phyloP scores from a whole-genome alignment of 2,113 vertebrate genomes.

The Phrynocephalus versicolor region DNA sequence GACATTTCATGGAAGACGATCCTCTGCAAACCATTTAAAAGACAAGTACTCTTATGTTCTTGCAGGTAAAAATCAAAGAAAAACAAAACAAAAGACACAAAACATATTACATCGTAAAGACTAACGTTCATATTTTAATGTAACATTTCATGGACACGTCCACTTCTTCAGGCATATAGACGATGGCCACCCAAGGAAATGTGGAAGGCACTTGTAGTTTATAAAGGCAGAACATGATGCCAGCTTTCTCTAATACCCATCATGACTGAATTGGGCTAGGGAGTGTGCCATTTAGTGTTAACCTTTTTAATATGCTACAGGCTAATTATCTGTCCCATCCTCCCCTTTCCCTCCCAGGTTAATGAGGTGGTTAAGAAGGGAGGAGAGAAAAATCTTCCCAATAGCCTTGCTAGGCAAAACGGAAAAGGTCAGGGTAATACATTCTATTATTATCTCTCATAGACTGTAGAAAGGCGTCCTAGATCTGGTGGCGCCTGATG shows the following conservation, averaged over 20 bases:
- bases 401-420: conserved; percentile 56
- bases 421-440: conserved; percentile 61
- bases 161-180: too few species aligned
- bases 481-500: conserved; percentile 60
- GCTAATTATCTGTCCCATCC: conserved; percentile 65
- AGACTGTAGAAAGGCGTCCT: conserved; percentile 30
- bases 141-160: too few species aligned
- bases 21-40: neutral
- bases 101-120: too few species aligned
- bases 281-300: conserved; percentile 46
- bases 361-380: conserved; percentile 69
- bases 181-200: conserved; percentile 30
- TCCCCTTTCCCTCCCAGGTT: conserved; percentile 61
- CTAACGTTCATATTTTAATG: too few species aligned
- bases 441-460: conserved; percentile 64
- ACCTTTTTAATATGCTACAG: conserved; percentile 69
- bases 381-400: conserved; percentile 53
- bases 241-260: neutral
- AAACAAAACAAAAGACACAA: too few species aligned
- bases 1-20: too few species aligned
- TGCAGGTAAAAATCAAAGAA: too few species aligned
- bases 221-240: neutral
- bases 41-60: too few species aligned
- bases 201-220: conserved; percentile 1
- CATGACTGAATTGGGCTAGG: conserved; percentile 50